Base-by-base conservation (phyloP, 2,113 vertebrate species). In the Hyperopisus bebe region DNA sequence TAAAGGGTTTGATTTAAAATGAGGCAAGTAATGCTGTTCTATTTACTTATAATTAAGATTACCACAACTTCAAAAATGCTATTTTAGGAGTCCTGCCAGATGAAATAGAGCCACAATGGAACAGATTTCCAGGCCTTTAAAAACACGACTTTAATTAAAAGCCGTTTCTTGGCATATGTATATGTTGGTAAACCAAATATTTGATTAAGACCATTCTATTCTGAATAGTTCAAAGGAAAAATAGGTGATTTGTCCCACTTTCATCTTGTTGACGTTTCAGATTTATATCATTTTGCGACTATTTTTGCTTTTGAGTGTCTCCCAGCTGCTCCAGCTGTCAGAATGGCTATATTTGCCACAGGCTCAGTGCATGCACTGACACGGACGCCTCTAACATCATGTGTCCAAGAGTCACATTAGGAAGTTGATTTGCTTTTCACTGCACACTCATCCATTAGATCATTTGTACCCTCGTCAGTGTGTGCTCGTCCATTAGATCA, bases 31-130 rank as follows among this genome's bases (percentile, higher is more conserved):
- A 47, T 84, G 82, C 44, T 21, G 44, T 47, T 84, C 44, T 8
- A n/a, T 47, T 84, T 47, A 84, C 82, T 84, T 47, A 84, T 84
- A 46, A 84, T 46, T 84, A 84, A 84, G 39, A 84, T n/a, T 84
- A 84, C 21, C 35, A 42, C 39, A 21, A 84, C 39, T 47, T 46
- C 80, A 83, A n/a, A n/a, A 47, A 47, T 44, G 82, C 82, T 84
- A 84, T 84, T 84, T 84, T 47, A 47, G 82, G 82, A 44, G 10
- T 4, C 21, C 35, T 47, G 82, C 44, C 82, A 84, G 82, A 21
- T 44, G 80, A 84, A 39, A 39, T 35, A 77, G 31, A 77, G 15
- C 80, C 39, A n/a, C 39, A 42, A 47, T 47, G 44, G 44, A 84
- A 84, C 46, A 47, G 19, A 84, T 44, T 84, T n/a, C 19, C 44